Evolutionary conservation across 2,797 vertebrate species (phyloP), one percentile per base, ranked within the genome.

Genomic region (Enteromius radiatus): DNA sequence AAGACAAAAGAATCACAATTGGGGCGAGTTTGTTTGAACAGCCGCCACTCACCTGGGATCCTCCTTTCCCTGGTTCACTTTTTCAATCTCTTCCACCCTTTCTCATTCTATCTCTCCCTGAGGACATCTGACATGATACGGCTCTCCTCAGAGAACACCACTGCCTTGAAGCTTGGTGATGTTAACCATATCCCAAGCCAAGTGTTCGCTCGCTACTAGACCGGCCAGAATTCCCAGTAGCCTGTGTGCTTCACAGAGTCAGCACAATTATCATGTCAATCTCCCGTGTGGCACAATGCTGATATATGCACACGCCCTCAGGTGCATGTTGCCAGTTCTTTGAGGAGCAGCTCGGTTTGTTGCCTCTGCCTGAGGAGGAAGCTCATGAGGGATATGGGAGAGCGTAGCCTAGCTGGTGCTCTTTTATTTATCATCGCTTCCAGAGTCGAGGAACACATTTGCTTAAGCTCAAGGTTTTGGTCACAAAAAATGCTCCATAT

Each of bases 251-350:
- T 96, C 95, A 97, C 97, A 95, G 95, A 98, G 96, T 90, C 90
- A 89, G 91, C 89, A 92, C 93, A 94, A 95, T 99, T 99, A 98
- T 97, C 96, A 97, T 97, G 97, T 97, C 97, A 97, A 96, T 97
- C 97, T 97, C 96, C 96, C 95, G 91, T 93, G 95, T 95, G 95
- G 86, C 65, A 54, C 64, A 59, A 73, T 74, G 73, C 82, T 86
- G 85, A 80, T 86, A 96, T 93, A 95, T 94, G 93, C 90, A 91
- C 93, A 92, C 92, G 93, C 93, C 96, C 94, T 92, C 92, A 92
- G 92, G 94, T 93, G 94, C 92, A 93, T 95, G 96, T 97, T 96
- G 93, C 92, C 89, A 88, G 80, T 91, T 94, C 95, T 95, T 95
- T 88, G 92, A 84, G 92, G 94, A 96, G 95, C 92, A 92, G 89